Evolutionary conservation across 2,113 vertebrate species (phyloP).

Genomic region (Sinocyclocheilus maitianheensis): DNA sequence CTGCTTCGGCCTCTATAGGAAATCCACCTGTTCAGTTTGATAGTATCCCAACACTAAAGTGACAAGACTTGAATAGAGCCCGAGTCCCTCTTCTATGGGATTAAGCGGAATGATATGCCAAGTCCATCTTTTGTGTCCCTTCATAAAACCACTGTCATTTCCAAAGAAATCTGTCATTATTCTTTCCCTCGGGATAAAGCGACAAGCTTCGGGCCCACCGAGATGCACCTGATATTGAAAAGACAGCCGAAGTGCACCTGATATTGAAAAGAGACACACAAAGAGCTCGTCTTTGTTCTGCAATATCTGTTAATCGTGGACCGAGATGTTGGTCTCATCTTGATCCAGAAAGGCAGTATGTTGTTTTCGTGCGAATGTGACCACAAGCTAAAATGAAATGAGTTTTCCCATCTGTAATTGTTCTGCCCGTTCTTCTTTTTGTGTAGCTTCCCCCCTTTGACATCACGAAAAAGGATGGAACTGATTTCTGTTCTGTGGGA

Average conservation of each 20-base stretch:
- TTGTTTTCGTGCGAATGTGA: constrained; percentile 12
- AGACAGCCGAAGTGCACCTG: constrained; percentile 37
- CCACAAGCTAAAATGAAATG: not conserved
- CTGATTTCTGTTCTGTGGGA: constrained; percentile 29
- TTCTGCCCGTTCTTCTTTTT: not conserved
- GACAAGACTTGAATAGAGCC: constrained; percentile 48
- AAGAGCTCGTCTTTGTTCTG: constrained; percentile 36
- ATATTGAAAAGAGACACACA: constrained; percentile 35
- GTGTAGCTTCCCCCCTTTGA: not conserved
- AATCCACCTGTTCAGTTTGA: constrained; percentile 53
- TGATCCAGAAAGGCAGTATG: constrained; percentile 16
- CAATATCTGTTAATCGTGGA: constrained; percentile 38
- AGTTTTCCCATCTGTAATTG: not conserved
- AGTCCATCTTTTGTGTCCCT: constrained; percentile 57
- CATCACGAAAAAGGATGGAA: constrained; percentile 33
- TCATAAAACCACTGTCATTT: constrained; percentile 52
- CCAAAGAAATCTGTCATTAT: constrained; percentile 52
- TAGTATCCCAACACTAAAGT: constrained; percentile 45
- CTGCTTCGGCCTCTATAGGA: constrained; percentile 28
- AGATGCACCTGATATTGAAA: constrained; percentile 41
- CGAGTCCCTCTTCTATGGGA: constrained; percentile 48
- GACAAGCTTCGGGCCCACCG: constrained; percentile 30
- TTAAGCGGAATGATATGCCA: constrained; percentile 58
- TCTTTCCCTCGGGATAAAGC: constrained; percentile 46
- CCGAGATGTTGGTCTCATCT: not conserved